These are phyloP conservation scores for Cottus gobio DNA, from an alignment of 2,113 vertebrate species.

Conservation along the genomic window DNA sequence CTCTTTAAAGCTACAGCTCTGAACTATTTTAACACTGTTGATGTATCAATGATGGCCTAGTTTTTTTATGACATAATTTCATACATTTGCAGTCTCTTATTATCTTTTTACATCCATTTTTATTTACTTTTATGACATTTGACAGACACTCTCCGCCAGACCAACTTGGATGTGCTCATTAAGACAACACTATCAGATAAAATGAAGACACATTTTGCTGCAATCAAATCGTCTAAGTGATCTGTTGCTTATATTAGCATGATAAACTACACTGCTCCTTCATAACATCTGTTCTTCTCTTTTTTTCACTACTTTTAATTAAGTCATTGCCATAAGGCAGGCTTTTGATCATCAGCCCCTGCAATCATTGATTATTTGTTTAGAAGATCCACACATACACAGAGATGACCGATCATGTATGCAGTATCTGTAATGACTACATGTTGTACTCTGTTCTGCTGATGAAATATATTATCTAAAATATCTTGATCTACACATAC, in stretches of 20 bases:
- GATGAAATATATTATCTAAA: no score
- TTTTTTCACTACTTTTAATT: conserved; percentile 1
- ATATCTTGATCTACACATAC: conserved; percentile 27
- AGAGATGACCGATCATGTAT: neutral
- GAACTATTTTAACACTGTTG: conserved; percentile 7
- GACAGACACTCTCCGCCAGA: neutral
- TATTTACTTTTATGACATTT: conserved; percentile 30
- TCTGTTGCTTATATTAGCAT: conserved; percentile 11
- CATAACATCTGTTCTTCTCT: conserved; percentile 2
- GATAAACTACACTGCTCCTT: neutral
- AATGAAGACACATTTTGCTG: conserved; percentile 6
- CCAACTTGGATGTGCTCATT: conserved; percentile 20
- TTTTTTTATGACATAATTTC: conserved; percentile 18
- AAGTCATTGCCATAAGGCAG: neutral
- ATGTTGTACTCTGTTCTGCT: neutral
- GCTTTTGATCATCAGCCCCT: neutral
- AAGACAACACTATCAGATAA: neutral
- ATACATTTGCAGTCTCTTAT: conserved; percentile 1
- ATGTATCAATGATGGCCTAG: conserved; percentile 3
- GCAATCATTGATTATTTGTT: conserved; percentile 18
- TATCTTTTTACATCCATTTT: conserved; percentile 29
- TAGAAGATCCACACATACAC: conserved; percentile 6
- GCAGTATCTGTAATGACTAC: neutral
- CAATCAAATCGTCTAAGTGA: neutral
- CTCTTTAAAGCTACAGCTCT: conserved; percentile 30